These are phyloP conservation scores for Dromococcyx pavoninus DNA, from an alignment of 2,797 vertebrate species.

Conservation along the genomic window DNA sequence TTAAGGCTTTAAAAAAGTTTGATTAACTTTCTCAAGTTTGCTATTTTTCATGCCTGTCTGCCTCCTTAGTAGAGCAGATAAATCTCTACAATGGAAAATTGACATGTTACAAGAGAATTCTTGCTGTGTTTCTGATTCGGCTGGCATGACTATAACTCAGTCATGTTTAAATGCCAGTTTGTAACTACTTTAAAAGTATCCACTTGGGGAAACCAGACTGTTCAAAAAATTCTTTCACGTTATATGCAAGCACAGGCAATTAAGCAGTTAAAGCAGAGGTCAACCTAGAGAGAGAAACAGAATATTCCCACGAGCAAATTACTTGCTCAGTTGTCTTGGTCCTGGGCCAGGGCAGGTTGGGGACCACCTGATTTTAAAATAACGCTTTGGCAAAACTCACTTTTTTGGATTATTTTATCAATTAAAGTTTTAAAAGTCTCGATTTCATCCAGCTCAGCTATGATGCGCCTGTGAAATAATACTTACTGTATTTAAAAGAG, in stretches of 20 bases:
- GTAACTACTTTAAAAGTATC: neutral
- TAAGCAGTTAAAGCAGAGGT: slow-evolving; percentile 3
- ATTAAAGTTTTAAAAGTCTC: neutral
- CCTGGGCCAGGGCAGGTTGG: neutral
- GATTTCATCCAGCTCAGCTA: neutral
- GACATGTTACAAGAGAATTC: neutral
- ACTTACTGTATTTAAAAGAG: neutral
- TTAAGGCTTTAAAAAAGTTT: slow-evolving; percentile 22
- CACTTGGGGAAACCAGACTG: neutral
- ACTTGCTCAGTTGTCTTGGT: neutral
- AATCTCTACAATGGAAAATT: slow-evolving; percentile 9
- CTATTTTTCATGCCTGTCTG: neutral
- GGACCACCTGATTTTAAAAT: neutral
- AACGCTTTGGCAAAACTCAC: neutral
- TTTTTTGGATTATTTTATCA: neutral
- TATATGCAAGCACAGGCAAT: neutral
- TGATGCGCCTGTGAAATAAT: neutral
- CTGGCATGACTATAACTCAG: neutral
- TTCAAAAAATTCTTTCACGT: neutral
- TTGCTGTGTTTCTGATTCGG: neutral
- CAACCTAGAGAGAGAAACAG: neutral
- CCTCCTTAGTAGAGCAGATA: neutral
- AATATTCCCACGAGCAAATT: neutral
- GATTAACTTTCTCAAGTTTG: slow-evolving; percentile 43
- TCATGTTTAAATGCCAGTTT: neutral